Evolutionary conservation across 1,140 invertebrate species (phyloP).

Genomic region (Lethrus apterus): DNA sequence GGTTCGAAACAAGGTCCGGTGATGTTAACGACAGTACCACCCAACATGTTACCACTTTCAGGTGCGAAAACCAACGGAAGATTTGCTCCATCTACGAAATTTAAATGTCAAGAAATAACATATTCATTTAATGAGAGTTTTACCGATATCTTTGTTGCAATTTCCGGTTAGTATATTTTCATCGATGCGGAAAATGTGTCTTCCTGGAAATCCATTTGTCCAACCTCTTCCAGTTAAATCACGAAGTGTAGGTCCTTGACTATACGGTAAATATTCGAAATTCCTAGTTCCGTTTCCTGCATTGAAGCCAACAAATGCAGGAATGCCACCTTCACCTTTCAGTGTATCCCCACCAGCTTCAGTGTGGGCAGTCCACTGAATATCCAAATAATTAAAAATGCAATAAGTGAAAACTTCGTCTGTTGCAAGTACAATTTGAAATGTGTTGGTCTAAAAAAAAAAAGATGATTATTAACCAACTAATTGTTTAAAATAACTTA

Average conservation of each 20-base stretch:
- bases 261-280: constrained; percentile 86
- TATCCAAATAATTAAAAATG: constrained; percentile 87
- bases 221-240: constrained; percentile 76
- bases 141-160: constrained; percentile 84
- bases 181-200: constrained; percentile 91
- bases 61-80: constrained; percentile 81
- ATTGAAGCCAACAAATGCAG: constrained; percentile 91
- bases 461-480: constrained; percentile 1
- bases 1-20: constrained; percentile 85
- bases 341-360: constrained; percentile 85
- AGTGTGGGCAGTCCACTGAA: constrained; percentile 86
- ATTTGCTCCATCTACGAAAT: constrained; percentile 62
- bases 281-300: constrained; percentile 87
- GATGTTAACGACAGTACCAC: constrained; percentile 89
- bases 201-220: constrained; percentile 79
- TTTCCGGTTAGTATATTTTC: constrained; percentile 88
- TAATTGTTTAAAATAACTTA: constrained; percentile 39
- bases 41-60: constrained; percentile 91
- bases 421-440: constrained; percentile 87
- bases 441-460: constrained; percentile 77
- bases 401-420: constrained; percentile 91
- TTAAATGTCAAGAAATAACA: neutral
- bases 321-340: constrained; percentile 75
- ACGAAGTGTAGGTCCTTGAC: constrained; percentile 74
- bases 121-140: too few species aligned